phyloP scores from a whole-genome alignment of 2,797 vertebrate genomes.

The Nannoperca australis region DNA sequence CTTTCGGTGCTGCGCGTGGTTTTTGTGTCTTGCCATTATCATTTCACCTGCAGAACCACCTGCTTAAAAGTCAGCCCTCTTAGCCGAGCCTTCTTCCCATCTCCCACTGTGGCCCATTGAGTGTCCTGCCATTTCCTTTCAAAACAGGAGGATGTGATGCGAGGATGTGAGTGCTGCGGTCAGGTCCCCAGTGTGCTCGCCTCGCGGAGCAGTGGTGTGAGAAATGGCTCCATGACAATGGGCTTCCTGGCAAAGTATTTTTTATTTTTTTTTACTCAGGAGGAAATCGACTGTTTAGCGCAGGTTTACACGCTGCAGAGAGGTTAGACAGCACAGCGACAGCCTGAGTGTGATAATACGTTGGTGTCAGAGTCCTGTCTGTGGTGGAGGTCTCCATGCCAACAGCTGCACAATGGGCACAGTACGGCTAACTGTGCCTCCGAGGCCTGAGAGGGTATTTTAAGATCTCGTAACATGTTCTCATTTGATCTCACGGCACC shows the following conservation, averaged over 20 bases:
- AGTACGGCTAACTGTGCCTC: slow-evolving; percentile 28
- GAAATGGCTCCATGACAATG: slow-evolving; percentile 65
- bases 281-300: slow-evolving; percentile 53
- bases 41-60: slow-evolving; percentile 54
- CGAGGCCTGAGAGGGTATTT: slow-evolving; percentile 46
- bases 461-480: slow-evolving; percentile 26
- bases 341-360: slow-evolving; percentile 24
- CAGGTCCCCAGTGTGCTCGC: slow-evolving; percentile 56
- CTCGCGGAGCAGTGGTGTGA: slow-evolving; percentile 42
- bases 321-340: slow-evolving; percentile 24
- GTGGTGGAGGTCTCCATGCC: slow-evolving; percentile 63
- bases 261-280: slow-evolving; percentile 1
- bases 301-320: slow-evolving; percentile 27
- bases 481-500: slow-evolving; percentile 34
- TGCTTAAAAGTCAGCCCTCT: slow-evolving; percentile 9
- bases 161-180: slow-evolving; percentile 66
- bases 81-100: slow-evolving; percentile 1
- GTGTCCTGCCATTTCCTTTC: slow-evolving; percentile 69
- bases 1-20: neutral
- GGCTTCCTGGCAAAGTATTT: slow-evolving; percentile 59
- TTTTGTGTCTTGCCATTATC: neutral
- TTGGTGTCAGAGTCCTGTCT: slow-evolving; percentile 33
- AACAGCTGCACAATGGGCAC: slow-evolving; percentile 55
- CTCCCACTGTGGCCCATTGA: slow-evolving; percentile 32
- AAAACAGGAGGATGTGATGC: slow-evolving; percentile 72